Evolutionary conservation across 2,888 invertebrate species (phyloP).

Genomic region (Erynnis tages): DNA sequence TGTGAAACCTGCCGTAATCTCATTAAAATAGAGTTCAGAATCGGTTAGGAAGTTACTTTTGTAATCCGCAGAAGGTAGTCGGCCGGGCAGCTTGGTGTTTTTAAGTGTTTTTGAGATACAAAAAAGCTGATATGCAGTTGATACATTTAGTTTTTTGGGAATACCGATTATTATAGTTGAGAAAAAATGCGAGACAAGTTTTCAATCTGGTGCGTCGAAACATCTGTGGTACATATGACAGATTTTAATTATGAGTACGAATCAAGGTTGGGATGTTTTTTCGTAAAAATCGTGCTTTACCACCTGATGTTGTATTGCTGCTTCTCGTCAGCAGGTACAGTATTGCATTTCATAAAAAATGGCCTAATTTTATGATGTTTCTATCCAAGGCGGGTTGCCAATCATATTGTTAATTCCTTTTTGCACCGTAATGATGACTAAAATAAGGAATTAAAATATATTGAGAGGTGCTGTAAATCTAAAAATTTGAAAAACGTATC

Average conservation of each 20-base stretch:
- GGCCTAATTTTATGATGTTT: too few species aligned
- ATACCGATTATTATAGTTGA: constrained; percentile 12
- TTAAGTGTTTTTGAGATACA: constrained; percentile 49
- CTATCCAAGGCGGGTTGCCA: too few species aligned
- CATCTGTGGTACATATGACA: constrained; percentile 16
- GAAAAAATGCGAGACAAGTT: constrained; percentile 11
- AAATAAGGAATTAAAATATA: too few species aligned
- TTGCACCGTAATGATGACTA: too few species aligned
- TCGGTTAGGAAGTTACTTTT: constrained; percentile 39
- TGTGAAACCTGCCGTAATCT: constrained; percentile 36
- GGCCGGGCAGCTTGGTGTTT: constrained; percentile 54
- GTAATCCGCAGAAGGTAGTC: constrained; percentile 47
- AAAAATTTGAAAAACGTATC: too few species aligned
- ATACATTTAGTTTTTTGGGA: constrained; percentile 26
- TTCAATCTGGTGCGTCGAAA: not conserved
- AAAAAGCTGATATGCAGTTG: constrained; percentile 13
- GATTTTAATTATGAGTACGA: not conserved
- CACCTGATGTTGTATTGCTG: too few species aligned
- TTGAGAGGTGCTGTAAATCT: too few species aligned
- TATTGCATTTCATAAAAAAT: too few species aligned
- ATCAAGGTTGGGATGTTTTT: not conserved
- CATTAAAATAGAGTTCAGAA: constrained; percentile 29
- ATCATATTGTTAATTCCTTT: too few species aligned
- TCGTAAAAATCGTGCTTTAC: too few species aligned
- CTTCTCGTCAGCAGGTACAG: too few species aligned